These are phyloP conservation scores for Argyrosomus japonicus DNA, from an alignment of 2,113 vertebrate genomes.

Conservation along the genomic window DNA sequence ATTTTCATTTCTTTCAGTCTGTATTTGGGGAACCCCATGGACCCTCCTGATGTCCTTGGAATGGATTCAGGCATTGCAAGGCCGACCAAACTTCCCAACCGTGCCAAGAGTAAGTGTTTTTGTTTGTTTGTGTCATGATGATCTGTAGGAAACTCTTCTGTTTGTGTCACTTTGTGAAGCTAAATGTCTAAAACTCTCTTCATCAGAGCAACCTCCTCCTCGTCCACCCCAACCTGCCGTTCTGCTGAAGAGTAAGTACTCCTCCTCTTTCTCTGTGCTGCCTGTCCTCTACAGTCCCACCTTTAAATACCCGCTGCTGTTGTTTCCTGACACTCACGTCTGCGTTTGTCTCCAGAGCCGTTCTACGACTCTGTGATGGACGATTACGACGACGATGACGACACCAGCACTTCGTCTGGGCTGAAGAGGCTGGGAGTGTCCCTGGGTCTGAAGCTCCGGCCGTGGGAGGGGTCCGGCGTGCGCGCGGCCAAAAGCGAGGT, in stretches of 20 bases:
- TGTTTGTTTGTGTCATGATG: too few species aligned
- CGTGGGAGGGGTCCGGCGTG: constrained; percentile 82
- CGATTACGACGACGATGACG: constrained; percentile 85
- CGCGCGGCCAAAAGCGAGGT: constrained; percentile 81
- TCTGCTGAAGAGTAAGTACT: constrained; percentile 93
- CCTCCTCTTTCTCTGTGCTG: constrained; percentile 27
- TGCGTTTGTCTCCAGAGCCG: constrained; percentile 82
- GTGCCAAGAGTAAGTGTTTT: constrained; percentile 89
- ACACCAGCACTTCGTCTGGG: constrained; percentile 73
- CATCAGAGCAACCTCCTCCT: constrained; percentile 92
- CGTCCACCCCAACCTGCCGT: constrained; percentile 94
- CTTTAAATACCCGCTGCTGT: constrained; percentile 18
- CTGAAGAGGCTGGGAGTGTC: constrained; percentile 88
- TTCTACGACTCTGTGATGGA: constrained; percentile 92
- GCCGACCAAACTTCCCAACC: constrained; percentile 92
- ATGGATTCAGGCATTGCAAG: constrained; percentile 86
- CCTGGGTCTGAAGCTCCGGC: constrained; percentile 89
- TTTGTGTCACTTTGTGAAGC: background rate
- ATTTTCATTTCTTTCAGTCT: too few species aligned
- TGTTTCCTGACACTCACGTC: background rate
- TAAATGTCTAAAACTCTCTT: background rate
- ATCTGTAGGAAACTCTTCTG: background rate
- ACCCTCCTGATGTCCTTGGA: constrained; percentile 95
- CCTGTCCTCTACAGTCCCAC: background rate
- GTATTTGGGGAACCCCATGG: constrained; percentile 99